Evolutionary conservation across 2,113 vertebrate species (phyloP).

Genomic region (Corythoichthys intestinalis): DNA sequence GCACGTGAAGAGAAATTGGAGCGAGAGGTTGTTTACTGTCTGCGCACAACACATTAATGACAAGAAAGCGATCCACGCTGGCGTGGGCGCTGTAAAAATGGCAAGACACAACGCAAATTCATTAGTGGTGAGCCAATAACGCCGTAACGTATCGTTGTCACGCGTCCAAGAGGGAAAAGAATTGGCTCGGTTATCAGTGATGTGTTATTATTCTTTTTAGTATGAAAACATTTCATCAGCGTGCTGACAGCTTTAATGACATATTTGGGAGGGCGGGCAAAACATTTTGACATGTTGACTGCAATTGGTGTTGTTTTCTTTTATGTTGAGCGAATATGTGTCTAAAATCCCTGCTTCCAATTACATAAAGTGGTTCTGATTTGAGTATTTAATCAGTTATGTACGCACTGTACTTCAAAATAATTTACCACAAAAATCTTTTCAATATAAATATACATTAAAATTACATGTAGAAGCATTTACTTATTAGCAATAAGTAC

Average conservation of each 20-base stretch:
- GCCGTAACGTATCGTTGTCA: constrained; percentile 33
- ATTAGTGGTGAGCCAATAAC: constrained; percentile 40
- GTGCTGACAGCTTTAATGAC: constrained; percentile 48
- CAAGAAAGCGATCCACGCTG: constrained; percentile 25
- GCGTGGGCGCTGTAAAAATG: constrained; percentile 25
- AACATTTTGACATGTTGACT: constrained; percentile 20
- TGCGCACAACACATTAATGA: constrained; percentile 12
- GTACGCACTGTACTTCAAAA: background rate
- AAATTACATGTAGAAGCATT: no score
- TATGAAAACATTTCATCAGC: constrained; percentile 39
- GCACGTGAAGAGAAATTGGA: constrained; percentile 5
- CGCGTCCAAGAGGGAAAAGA: constrained; percentile 34
- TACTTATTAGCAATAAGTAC: no score
- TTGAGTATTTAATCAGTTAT: background rate
- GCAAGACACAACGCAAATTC: constrained; percentile 43
- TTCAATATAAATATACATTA: no score
- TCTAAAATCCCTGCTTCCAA: constrained; percentile 7
- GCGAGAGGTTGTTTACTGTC: constrained; percentile 8
- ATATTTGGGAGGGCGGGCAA: constrained; percentile 35
- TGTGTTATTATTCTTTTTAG: constrained; percentile 17
- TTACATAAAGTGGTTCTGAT: background rate
- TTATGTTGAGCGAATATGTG: constrained; percentile 5
- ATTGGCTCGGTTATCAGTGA: constrained; percentile 34
- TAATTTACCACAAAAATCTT: no score
- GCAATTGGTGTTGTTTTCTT: background rate